Evolutionary conservation across 2,797 vertebrate species (phyloP), one percentile per base, ranked within the genome.

Genomic region (Acanthurus tractus): DNA sequence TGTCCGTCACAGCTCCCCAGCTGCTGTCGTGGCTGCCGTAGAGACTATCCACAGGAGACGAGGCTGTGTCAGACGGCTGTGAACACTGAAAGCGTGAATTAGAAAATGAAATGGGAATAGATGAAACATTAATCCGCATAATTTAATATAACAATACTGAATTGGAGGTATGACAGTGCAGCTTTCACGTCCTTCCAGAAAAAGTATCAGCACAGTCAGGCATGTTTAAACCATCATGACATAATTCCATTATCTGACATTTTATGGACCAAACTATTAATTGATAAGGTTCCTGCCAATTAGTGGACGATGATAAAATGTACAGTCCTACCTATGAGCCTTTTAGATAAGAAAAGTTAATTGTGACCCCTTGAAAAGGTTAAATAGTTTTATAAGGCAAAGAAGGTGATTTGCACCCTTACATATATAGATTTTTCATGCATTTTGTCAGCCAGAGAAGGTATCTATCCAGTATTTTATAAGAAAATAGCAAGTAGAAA

Each of bases 1-100:
- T 65, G 63, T 76, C 15, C 12, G 49, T 63, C 59, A 76, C 64
- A 42, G 49, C 22, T 12, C 22, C 22, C 42, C 29, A 40, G 59
- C 74, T 68, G 76, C 46, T 56, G 65, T 52, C 52, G 54, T n/a
- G 44, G 46, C 70, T 74, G 70, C 72, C 63, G 74, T 64, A 38
- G 18, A 25, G 36, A 46, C 53, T 45, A 25, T 0, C 70, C 40
- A 22, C 45, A 61, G 69, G 76, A 70, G 75, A 56, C 64, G 1
- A 1, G 25, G 46, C 12, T 11, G 18, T 56, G 58, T 64, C 56
- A 53, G 83, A 67, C 8, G 2, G 45, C 52, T n/a, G 44, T 52
- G 58, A 72, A 29, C 13, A 20, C 1, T 1, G 7, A 55, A 70
- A 71, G 25, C 36, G 44, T 67, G 23, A 1, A 8, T n/a, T 8